phyloP scores from a whole-genome alignment of 37 sponge, comb jelly and placozoan species.

The Agelas oroides region DNA sequence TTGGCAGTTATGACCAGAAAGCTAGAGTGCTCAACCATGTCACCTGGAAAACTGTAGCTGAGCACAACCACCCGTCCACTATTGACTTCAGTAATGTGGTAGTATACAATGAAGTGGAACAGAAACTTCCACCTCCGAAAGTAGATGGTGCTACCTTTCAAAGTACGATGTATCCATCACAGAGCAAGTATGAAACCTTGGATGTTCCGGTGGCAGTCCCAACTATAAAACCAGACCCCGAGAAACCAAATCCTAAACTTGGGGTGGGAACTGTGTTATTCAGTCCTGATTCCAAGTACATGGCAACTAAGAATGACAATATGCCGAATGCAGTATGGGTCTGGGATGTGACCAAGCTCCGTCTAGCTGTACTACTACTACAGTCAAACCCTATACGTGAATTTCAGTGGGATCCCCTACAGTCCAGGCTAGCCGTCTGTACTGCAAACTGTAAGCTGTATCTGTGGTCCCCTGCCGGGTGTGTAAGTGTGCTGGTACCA shows the following conservation, averaged over 20 bases:
- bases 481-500: conserved; percentile 77
- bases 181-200: conserved; percentile 74
- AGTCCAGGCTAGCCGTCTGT: conserved; percentile 87
- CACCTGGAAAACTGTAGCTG: conserved; percentile 87
- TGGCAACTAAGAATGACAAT: conserved; percentile 93
- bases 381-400: conserved; percentile 68
- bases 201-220: conserved; percentile 60
- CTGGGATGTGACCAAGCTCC: conserved; percentile 80
- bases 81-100: conserved; percentile 34
- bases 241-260: conserved; percentile 87
- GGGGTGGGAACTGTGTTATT: conserved; percentile 85
- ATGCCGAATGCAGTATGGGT: conserved; percentile 96
- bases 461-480: conserved; percentile 93
- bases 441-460: conserved; percentile 82
- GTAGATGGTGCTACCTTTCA: neutral
- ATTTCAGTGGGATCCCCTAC: conserved; percentile 88
- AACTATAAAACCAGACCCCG: conserved; percentile 80
- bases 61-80: conserved; percentile 70
- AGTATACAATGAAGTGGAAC: conserved; percentile 78
- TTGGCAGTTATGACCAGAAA: conserved; percentile 95
- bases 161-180: neutral
- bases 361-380: conserved; percentile 66
- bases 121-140: neutral
- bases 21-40: conserved; percentile 83
- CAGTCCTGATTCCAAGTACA: conserved; percentile 80